phyloP scores from a whole-genome alignment of 2,113 vertebrate genomes.

The Leiothrix lutea region DNA sequence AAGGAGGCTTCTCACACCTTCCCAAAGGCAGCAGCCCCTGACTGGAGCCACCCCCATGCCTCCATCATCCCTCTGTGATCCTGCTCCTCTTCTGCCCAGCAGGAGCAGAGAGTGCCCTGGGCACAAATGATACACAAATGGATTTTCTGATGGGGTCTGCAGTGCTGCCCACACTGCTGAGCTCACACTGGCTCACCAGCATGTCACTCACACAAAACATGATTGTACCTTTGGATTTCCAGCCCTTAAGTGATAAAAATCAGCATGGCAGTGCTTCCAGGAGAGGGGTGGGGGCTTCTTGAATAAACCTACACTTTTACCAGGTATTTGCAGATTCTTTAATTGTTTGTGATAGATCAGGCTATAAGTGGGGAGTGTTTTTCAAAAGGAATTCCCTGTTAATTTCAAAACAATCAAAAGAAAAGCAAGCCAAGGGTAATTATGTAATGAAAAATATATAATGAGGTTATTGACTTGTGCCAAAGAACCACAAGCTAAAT shows the following conservation, averaged over 20 bases:
- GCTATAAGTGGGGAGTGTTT: neutral
- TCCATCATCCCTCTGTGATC: neutral
- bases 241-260: neutral
- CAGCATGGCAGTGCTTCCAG: neutral
- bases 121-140: no score
- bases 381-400: neutral
- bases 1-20: neutral
- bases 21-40: neutral
- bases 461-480: neutral
- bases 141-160: fast-evolving
- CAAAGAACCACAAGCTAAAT: neutral
- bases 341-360: neutral
- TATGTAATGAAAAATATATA: neutral
- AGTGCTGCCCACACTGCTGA: neutral
- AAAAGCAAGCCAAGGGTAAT: neutral
- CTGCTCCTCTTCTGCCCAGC: neutral
- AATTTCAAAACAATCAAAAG: neutral
- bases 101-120: neutral
- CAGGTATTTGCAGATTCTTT: neutral
- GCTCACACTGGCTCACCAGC: fast-evolving
- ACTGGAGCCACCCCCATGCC: fast-evolving
- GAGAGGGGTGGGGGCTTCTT: neutral
- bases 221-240: neutral
- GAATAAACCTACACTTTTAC: neutral
- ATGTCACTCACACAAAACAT: fast-evolving